These are phyloP conservation scores for Rhopalosiphum nymphaeae DNA, from an alignment of 2,888 invertebrate genomes.

Conservation along the genomic window DNA sequence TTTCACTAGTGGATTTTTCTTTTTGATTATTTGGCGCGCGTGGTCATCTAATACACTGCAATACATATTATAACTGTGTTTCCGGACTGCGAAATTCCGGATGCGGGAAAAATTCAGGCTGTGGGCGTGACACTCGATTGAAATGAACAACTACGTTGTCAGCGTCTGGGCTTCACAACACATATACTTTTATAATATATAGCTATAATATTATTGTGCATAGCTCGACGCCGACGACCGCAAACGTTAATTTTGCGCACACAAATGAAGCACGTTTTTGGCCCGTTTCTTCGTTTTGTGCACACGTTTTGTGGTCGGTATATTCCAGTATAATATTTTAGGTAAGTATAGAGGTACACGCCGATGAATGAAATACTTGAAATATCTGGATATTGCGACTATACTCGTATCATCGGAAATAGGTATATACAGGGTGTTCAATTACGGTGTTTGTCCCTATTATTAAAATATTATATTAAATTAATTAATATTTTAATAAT, in stretches of 20 bases:
- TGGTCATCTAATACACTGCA: not conserved
- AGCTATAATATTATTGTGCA: not conserved
- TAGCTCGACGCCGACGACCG: not conserved
- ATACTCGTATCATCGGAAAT: not conserved
- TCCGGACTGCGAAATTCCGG: slow-evolving; percentile 16
- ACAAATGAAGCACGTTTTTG: slow-evolving; percentile 33
- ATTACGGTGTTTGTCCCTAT: not conserved
- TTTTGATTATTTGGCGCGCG: not conserved
- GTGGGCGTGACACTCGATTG: not conserved
- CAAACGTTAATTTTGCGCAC: slow-evolving; percentile 44
- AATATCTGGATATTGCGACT: not conserved
- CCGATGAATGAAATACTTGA: not conserved
- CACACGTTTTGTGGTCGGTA: slow-evolving; percentile 9
- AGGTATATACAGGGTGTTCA: not conserved
- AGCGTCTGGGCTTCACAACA: not conserved
- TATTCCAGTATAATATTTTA: not conserved
- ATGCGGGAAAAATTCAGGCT: not conserved
- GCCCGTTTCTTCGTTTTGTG: slow-evolving; percentile 21
- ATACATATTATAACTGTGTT: not conserved
- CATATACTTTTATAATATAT: not conserved
- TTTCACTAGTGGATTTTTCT: not conserved
- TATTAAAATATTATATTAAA: not conserved
- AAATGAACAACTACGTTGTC: not conserved
- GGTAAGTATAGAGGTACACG: not conserved
- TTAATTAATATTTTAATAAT: not conserved